Evolutionary conservation across 1,140 invertebrate species (phyloP), one percentile per base, ranked within the genome.

Genomic region (Drosophila orosa): DNA sequence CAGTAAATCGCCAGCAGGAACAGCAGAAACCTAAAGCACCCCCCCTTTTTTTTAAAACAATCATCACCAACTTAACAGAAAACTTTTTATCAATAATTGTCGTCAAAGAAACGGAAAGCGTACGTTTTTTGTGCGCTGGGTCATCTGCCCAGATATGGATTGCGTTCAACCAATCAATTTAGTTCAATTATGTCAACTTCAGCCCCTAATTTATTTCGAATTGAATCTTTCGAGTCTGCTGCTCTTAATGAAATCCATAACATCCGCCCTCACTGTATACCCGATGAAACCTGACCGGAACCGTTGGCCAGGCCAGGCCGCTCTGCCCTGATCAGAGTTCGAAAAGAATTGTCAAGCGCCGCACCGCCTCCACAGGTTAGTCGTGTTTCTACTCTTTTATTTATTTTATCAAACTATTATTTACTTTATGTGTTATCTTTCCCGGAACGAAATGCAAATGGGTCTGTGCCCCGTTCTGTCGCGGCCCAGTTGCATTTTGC

Each of bases 341-440:
- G 73, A 74, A 80, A 75, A 60, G 22, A 72, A 71, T 71, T 72
- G 66, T 66, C 84, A 91, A 84, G 89, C 84, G 84, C 89, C 54
- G 50, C 72, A 52, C 40, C 67, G 71, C 72, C 73, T 78, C 74
- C 81, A 84, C 89, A 90, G 89, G 89, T 90, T 90, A 90, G 89
- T 90, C 90, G 83, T 90, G 84, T 89, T 89, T 89, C 77, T 85
- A 89, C 83, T 87, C 84, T 62, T 67, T 55, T 86, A 87, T 77
- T 73, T 79, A 75, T 79, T 82, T 84, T 50, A 79, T 67, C 59
- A 39, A 76, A 74, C 40, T 75, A 69, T 77, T 81, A 72, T 74
- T 76, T 80, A 76, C 56, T 48, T 55, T 82, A 75, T 71, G 42
- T 55, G 80, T 78, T 80, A 67, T 67, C 52, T 72, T 58, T 40